These are phyloP conservation scores for Xenus cinereus DNA, from an alignment of 2,113 vertebrate species.

Conservation along the genomic window DNA sequence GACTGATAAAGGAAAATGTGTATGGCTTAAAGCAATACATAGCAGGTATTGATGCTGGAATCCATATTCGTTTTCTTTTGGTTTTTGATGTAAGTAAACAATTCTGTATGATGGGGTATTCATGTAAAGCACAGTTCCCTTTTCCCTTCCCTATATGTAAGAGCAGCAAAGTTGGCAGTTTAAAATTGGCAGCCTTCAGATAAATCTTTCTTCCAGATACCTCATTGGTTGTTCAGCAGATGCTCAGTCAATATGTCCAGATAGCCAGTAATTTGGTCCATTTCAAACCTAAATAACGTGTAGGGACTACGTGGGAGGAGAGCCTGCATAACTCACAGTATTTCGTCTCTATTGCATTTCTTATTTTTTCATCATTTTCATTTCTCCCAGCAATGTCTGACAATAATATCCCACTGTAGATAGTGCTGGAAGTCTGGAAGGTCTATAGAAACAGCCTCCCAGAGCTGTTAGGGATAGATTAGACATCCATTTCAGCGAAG, in stretches of 20 bases:
- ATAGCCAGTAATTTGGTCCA: not conserved
- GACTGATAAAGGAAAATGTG: not conserved
- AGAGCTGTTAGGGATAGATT: not conserved
- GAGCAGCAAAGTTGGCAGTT: not conserved
- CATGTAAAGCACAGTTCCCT: not conserved
- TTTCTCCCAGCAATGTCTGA: not conserved
- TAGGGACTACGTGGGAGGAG: not conserved
- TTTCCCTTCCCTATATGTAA: not conserved
- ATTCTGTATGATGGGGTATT: not conserved
- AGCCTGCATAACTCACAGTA: not conserved
- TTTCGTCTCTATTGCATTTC: not conserved
- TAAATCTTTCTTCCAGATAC: not conserved
- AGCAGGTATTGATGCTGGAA: not conserved
- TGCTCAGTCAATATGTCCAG: not conserved
- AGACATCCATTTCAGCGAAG: conserved; percentile 24
- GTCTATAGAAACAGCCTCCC: not conserved
- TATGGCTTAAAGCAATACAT: not conserved
- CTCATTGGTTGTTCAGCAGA: not conserved
- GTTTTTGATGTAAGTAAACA: not conserved
- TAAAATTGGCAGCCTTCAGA: not conserved
- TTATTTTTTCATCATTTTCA: not conserved
- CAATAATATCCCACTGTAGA: not conserved
- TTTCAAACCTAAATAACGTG: not conserved
- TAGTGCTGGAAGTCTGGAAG: not conserved
- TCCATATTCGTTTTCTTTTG: not conserved